Base-by-base conservation (phyloP, 2,888 invertebrate species). In the Polyommatus icarus region DNA sequence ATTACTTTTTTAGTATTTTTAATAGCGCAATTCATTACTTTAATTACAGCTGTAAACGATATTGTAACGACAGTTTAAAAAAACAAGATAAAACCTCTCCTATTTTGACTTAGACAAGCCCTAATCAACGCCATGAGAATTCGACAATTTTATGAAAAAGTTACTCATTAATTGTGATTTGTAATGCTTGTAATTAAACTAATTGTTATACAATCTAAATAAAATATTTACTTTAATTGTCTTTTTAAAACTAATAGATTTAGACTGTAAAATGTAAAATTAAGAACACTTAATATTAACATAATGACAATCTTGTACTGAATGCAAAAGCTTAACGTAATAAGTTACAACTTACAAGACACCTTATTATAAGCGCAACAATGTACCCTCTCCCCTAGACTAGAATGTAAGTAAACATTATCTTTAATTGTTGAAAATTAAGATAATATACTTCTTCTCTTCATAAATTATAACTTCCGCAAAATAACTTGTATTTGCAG, bases 1-100 rank as follows among this genome's bases (percentile, higher is more conserved):
- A 32, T 67, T 15, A 67, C 67, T 67, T 67, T 67, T 12, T 67
- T 18, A 67, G 29, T 67, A 32, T 32, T 67, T 67, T 29, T 32
- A 32, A 32, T 67, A 67, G 29, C 24, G 15, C 29, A 67, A 67
- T 67, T 67, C 61, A 61, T 61, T 61, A 61, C 20, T 24, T 61
- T 24, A 61, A 61, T 61, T 24, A 61, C 24, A 24, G 24, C 24
- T 59, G n/a, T n/a, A n/a, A n/a, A n/a, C 8, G 7, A 59, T 59
- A 20, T 6, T 59, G 7, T 59, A 61, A 61, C 10, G 61, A 61
- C 10, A 61, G 12, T 61, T 2, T 12, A 2, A 24, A 20, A 8
- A 61, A 61, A 24, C 12, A 24, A 61, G 12, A 61, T 61, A 24
- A 61, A 12, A 54, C 50, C 50, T 54, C 18, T 54, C 50, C 50